These are phyloP conservation scores for Fringilla coelebs DNA, from an alignment of 2,797 vertebrate genomes.

Conservation along the genomic window DNA sequence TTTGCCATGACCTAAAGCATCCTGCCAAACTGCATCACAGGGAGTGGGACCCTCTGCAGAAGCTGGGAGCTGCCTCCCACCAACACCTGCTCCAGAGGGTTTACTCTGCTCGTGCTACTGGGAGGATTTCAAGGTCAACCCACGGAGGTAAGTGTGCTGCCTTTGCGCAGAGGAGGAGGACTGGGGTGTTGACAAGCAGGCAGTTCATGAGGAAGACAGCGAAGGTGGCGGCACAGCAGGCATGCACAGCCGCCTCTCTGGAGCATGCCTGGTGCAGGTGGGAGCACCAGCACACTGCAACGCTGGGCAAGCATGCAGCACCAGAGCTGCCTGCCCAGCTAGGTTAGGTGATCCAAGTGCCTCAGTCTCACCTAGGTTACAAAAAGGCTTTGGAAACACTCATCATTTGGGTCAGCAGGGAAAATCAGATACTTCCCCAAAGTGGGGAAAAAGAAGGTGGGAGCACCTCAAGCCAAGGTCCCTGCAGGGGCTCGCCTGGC, in stretches of 20 bases:
- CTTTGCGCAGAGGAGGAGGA: background rate
- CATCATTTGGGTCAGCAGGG: background rate
- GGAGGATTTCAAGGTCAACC: background rate
- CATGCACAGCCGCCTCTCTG: background rate
- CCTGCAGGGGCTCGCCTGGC: background rate
- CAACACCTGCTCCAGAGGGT: background rate
- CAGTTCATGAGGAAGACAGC: background rate
- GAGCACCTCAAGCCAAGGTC: background rate
- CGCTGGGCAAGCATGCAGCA: background rate
- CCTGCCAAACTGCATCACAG: background rate
- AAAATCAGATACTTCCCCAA: background rate
- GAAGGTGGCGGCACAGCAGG: accelerated
- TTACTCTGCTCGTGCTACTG: accelerated
- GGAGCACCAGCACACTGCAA: accelerated
- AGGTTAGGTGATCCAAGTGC: background rate
- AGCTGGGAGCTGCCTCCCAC: background rate
- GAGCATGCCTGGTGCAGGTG: accelerated
- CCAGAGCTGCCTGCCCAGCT: accelerated
- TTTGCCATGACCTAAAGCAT: background rate
- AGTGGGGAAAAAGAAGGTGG: background rate
- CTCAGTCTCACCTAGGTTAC: background rate
- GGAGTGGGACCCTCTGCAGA: background rate
- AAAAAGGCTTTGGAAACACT: background rate
- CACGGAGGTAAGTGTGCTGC: background rate
- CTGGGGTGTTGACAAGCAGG: background rate